Conservation (phyloP, 2,113 vertebrate genomes). For the Mixornis gularis region DNA sequence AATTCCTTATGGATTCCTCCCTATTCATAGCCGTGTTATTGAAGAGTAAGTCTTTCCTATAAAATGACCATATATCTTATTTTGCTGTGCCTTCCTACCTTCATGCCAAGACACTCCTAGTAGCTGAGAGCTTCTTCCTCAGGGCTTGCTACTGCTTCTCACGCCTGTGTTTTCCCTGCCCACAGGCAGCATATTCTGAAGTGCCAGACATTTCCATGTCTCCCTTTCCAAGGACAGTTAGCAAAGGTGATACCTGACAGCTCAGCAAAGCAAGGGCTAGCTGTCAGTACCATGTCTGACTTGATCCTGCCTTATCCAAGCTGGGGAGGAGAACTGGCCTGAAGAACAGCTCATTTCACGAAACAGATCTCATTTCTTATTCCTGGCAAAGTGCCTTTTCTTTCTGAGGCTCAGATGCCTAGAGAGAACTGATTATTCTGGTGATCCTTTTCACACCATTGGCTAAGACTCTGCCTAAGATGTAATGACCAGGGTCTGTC, state of each 20-base stretch:
- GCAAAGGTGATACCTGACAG: background rate
- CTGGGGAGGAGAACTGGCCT: background rate
- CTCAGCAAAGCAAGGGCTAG: background rate
- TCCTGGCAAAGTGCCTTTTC: background rate
- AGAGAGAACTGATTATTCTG: background rate
- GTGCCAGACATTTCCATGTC: background rate
- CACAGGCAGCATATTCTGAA: background rate
- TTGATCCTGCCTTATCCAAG: background rate
- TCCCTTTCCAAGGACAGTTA: background rate
- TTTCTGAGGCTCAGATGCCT: background rate
- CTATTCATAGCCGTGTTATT: background rate
- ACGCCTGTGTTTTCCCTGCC: background rate
- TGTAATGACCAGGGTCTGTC: background rate
- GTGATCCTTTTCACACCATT: background rate
- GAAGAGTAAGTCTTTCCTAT: background rate
- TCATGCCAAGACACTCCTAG: background rate
- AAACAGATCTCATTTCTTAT: background rate
- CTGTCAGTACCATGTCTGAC: background rate
- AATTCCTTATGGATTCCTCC: background rate
- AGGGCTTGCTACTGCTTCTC: background rate
- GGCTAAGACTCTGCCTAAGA: background rate
- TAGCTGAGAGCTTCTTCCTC: background rate
- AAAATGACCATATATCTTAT: background rate
- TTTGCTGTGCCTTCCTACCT: background rate
- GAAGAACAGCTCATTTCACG: background rate